These are phyloP conservation scores for Philereme transversata DNA, from an alignment of 2,888 invertebrate species.

Conservation along the genomic window DNA sequence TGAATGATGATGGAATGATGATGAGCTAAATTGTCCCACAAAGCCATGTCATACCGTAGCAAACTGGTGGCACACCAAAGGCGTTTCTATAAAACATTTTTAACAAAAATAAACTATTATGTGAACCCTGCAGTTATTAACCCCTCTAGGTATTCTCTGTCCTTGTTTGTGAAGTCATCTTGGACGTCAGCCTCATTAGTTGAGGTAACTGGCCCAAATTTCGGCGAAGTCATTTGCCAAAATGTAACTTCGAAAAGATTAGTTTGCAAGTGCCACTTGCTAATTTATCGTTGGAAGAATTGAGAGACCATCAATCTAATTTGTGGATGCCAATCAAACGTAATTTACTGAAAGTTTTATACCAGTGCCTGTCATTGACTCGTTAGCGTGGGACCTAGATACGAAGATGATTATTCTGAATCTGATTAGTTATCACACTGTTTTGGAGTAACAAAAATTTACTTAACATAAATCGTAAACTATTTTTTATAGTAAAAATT, in stretches of 20 bases:
- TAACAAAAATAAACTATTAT: not conserved
- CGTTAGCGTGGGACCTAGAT: no score
- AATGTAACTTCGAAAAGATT: slow-evolving; percentile 61
- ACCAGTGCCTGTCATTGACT: no score
- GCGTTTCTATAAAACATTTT: not conserved
- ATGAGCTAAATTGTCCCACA: no score
- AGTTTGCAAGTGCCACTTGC: slow-evolving; percentile 47
- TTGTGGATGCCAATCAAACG: slow-evolving; percentile 29
- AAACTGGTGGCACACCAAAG: no score
- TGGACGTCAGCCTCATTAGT: slow-evolving; percentile 79
- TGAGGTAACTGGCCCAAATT: slow-evolving; percentile 77
- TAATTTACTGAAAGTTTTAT: slow-evolving; percentile 17
- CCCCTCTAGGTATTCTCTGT: slow-evolving; percentile 50
- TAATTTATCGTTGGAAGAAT: slow-evolving; percentile 44
- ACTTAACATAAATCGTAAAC: no score
- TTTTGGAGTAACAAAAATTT: no score
- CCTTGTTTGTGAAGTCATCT: slow-evolving; percentile 70
- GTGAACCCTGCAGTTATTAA: not conserved
- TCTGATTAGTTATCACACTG: no score
- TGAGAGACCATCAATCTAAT: slow-evolving; percentile 39
- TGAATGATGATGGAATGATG: no score
- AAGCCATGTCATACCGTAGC: no score
- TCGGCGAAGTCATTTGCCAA: slow-evolving; percentile 72
- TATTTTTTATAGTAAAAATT: no score
- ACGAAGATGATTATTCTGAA: no score